Evolutionary conservation across 2,888 invertebrate genomes (phyloP), one percentile per base, ranked within the genome.

Genomic region (Cheilosia pagana): DNA sequence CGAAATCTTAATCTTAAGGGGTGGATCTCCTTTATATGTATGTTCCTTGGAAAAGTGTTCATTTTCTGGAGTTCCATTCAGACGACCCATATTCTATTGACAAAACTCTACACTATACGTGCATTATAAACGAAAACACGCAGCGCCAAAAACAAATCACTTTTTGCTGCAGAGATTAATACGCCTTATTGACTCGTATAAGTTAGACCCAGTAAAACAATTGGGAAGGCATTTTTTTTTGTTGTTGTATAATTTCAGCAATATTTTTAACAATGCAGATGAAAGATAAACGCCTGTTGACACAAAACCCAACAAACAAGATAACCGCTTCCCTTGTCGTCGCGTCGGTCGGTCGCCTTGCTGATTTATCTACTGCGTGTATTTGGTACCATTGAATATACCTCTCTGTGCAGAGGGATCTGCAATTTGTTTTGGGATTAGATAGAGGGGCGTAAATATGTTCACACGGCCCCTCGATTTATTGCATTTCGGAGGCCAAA

Each of bases 181-280:
- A 35, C 35, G 12, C 0, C 12, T 35, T 12, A 35, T 35, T 35
- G 35, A 35, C 35, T 35, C 35, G 35, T 12, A 12, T 12, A 12
- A 12, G 10, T 10, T 12, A 3, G 12, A 12, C 35, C n/a, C 3
- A 5, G 43, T 7, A 16, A 43, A 43, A 12, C 12, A 35, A 35
- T 35, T 35, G 10, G 10, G 28, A 28, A 28, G 2, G 5, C 25
- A 10, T 31, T 10, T 31, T 31, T 31, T 35, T 3, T 35, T 12
- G 4, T 4, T 25, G 3, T 5, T 35, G 8, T 28, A 35, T 35
- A 10, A 45, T 45, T 2, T 31, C 35, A 52, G 59, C 39, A 52
- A 35, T 43, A 41, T 67, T 67, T 21, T 63, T 57, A 55, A 23
- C 31, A 72, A 63, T 72, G 78, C 78, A 59, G 78, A 78, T 78